Percentiles rank a stretch among this genome's conserved stretches.
phyloP scores from a whole-genome alignment of 2,113 vertebrate species.

The Perca schrenkii region DNA sequence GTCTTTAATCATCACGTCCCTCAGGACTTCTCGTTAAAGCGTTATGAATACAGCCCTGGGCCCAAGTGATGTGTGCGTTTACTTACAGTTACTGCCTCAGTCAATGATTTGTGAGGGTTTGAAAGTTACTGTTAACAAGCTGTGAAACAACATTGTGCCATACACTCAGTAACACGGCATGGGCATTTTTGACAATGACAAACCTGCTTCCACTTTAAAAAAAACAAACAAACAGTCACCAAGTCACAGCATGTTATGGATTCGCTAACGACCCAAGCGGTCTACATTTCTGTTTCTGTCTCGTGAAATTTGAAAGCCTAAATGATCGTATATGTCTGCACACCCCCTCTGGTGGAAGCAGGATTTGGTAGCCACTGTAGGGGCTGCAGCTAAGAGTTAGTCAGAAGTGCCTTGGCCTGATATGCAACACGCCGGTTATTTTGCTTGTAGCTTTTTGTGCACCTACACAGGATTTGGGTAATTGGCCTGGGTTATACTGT shows the following conservation, averaged over 20 bases:
- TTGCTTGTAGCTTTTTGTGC: conserved; percentile 44
- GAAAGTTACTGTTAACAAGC: conserved; percentile 15
- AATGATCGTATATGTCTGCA: not conserved
- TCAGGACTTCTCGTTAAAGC: not conserved
- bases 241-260: conserved; percentile 10
- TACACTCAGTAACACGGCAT: conserved; percentile 26
- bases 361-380: conserved; percentile 35
- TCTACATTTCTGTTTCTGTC: not conserved
- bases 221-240: not conserved
- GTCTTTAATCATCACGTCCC: not conserved
- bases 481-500: not conserved
- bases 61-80: conserved; percentile 12
- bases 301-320: not conserved
- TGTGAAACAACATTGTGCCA: conserved; percentile 31
- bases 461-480: not conserved
- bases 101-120: conserved; percentile 24
- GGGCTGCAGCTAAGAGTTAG: conserved; percentile 38
- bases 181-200: conserved; percentile 5
- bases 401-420: conserved; percentile 81
- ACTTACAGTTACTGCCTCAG: conserved; percentile 19
- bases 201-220: not conserved
- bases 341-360: not conserved
- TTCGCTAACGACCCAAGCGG: not conserved
- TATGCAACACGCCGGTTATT: conserved; percentile 38
- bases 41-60: conserved; percentile 49